Evolutionary conservation across 92 coral and sea anemone species (phyloP).

Genomic region (Zoanthus solanderi): DNA sequence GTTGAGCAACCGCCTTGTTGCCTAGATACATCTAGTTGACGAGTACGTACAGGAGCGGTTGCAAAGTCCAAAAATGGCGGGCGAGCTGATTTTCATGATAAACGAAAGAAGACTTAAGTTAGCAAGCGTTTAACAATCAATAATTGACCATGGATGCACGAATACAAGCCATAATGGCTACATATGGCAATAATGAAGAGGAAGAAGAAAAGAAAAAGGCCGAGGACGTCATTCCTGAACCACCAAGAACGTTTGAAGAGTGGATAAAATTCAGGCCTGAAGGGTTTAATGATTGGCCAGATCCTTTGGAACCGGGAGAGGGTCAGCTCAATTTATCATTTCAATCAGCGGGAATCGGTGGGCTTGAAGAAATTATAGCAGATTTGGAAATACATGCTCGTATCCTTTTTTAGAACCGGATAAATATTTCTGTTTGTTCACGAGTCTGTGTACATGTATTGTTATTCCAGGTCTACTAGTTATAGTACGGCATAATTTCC

Average conservation of each 20-base stretch:
- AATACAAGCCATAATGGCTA: conserved; percentile 80
- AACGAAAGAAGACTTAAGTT: not conserved
- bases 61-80: conserved; percentile 34
- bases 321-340: conserved; percentile 68
- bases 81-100: no score
- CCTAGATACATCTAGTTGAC: conserved; percentile 24
- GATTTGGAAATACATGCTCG: conserved; percentile 84
- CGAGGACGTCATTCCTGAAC: conserved; percentile 52
- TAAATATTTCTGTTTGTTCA: not conserved
- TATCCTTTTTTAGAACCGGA: conserved; percentile 61
- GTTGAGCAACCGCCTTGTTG: not conserved
- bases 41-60: conserved; percentile 17
- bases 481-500: no score
- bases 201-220: conserved; percentile 57
- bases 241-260: conserved; percentile 81
- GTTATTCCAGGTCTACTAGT: not conserved
- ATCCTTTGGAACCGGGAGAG: conserved; percentile 63
- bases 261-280: conserved; percentile 71
- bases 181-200: conserved; percentile 65
- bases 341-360: conserved; percentile 88
- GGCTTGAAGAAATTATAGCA: conserved; percentile 86
- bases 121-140: not conserved
- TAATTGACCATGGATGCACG: conserved; percentile 74
- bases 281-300: conserved; percentile 77
- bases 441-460: no score